Conservation (phyloP, 2,797 vertebrate genomes). For the Eremophila alpestris region DNA sequence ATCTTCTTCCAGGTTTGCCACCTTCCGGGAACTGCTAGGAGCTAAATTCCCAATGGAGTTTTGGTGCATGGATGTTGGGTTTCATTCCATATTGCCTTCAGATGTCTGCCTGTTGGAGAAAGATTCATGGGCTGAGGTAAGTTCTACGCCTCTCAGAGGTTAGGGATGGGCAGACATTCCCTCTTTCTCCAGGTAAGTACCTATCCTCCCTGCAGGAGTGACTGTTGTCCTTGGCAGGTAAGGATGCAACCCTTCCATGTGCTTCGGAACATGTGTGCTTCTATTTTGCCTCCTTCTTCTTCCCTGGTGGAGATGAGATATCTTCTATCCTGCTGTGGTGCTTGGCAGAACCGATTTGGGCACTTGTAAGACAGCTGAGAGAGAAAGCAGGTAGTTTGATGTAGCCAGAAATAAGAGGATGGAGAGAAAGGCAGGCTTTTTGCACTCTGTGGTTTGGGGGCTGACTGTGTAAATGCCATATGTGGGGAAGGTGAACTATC, state of each 20-base stretch:
- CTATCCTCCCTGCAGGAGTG: not conserved
- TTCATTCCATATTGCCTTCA: not conserved
- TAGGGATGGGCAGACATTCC: not conserved
- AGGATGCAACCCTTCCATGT: fast-evolving
- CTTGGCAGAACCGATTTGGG: not conserved
- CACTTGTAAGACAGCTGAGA: not conserved
- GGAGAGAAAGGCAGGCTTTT: not conserved
- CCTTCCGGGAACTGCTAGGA: not conserved
- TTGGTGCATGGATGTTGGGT: not conserved
- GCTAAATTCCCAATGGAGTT: not conserved
- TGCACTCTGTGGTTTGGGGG: fast-evolving
- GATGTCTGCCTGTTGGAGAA: not conserved
- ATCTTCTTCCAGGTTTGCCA: not conserved
- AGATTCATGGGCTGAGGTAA: not conserved
- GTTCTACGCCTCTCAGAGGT: not conserved
- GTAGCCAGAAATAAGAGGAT: not conserved
- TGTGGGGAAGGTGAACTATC: not conserved
- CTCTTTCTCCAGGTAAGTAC: not conserved
- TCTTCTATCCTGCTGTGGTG: not conserved
- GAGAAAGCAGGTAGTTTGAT: not conserved
- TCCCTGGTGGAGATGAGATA: not conserved
- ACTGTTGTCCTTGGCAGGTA: fast-evolving
- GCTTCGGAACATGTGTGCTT: not conserved
- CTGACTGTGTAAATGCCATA: not conserved
- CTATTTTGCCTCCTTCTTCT: not conserved